These are phyloP conservation scores for Nansenia antarctica DNA, from an alignment of 2,113 vertebrate species.

Conservation along the genomic window DNA sequence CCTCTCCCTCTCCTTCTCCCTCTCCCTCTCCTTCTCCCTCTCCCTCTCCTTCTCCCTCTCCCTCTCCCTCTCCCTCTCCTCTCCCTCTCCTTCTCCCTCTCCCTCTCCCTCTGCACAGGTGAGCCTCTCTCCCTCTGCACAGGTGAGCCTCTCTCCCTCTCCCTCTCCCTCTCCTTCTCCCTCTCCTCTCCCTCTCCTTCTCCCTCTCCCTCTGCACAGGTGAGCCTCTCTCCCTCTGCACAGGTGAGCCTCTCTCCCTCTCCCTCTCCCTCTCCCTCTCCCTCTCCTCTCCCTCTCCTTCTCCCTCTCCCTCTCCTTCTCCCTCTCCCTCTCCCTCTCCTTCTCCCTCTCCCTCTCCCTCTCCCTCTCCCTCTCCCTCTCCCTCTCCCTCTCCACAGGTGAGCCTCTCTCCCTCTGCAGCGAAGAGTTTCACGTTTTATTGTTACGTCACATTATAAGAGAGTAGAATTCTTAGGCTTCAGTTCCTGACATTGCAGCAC, in stretches of 20 bases:
- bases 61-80: not conserved
- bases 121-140: too few relatives aligned
- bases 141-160: conserved; percentile 65
- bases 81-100: not conserved
- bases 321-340: not conserved
- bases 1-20: not conserved
- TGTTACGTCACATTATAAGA: too few relatives aligned
- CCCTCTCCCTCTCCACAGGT: too few relatives aligned
- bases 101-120: conserved; percentile 64
- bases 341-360: not conserved
- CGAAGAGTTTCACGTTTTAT: too few relatives aligned
- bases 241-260: not conserved
- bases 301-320: not conserved
- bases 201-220: conserved; percentile 54
- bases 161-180: not conserved
- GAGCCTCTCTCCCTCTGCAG: too few relatives aligned
- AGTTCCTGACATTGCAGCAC: too few relatives aligned
- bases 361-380: too few relatives aligned
- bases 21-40: not conserved
- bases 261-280: not conserved
- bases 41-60: not conserved
- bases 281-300: not conserved
- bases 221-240: too few relatives aligned
- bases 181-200: not conserved
- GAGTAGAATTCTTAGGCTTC: too few relatives aligned